Evolutionary conservation across 1,140 invertebrate genomes (phyloP).

Genomic region (Heliconius eleuchia): DNA sequence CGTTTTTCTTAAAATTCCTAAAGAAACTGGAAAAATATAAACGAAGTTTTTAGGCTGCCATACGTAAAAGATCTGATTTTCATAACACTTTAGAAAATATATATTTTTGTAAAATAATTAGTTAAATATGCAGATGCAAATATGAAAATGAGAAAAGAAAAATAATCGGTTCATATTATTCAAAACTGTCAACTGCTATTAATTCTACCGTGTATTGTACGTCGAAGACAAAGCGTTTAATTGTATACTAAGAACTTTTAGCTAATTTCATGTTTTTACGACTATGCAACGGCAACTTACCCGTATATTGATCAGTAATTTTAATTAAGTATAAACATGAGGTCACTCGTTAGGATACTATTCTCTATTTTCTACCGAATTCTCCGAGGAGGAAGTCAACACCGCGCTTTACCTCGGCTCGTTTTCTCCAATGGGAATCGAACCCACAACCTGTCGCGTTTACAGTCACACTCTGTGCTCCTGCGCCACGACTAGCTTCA

Average conservation of each 20-base stretch:
- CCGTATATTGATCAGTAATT: conserved; percentile 10
- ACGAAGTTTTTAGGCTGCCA: too few relatives aligned
- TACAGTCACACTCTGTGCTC: too few relatives aligned
- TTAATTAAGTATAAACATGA: conserved; percentile 10
- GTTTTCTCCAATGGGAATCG: accelerated
- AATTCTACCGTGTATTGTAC: conserved; percentile 5
- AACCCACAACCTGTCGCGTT: too few relatives aligned
- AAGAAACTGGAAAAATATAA: too few relatives aligned
- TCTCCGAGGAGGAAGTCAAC: too few relatives aligned
- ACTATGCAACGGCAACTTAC: not conserved
- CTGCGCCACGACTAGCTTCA: too few relatives aligned
- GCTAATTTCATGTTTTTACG: not conserved
- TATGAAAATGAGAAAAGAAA: not conserved
- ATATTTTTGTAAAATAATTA: too few relatives aligned
- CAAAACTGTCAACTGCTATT: not conserved
- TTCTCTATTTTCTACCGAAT: too few relatives aligned
- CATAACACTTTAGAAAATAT: too few relatives aligned
- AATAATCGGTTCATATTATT: conserved; percentile 3
- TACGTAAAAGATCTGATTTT: too few relatives aligned
- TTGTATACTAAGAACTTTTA: not conserved
- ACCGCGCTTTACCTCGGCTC: accelerated
- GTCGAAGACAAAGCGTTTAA: conserved; percentile 11
- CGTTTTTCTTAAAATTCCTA: too few relatives aligned
- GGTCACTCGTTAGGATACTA: not conserved
- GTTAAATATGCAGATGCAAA: not conserved